Conservation (phyloP, 2,113 vertebrate genomes). For the Phylloscopus trochiloides region DNA sequence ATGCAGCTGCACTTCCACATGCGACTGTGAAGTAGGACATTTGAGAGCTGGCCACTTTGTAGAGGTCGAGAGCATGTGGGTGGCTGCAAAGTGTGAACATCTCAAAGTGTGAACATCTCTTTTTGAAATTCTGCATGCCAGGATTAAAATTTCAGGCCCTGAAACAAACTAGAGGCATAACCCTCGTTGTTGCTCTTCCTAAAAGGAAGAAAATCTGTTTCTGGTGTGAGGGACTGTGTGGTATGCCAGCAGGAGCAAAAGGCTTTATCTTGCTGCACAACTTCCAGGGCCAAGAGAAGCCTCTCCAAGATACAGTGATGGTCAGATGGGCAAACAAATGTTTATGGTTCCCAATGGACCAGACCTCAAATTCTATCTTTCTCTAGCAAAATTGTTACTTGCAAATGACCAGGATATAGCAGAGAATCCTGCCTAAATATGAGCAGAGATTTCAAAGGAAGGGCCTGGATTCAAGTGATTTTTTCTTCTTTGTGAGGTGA, state of each 20-base stretch:
- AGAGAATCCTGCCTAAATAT: background rate
- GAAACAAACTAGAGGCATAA: background rate
- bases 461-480: background rate
- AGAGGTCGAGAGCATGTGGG: background rate
- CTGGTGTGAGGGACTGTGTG: background rate
- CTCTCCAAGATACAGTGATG: background rate
- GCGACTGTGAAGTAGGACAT: background rate
- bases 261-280: background rate
- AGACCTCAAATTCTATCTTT: background rate
- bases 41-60: background rate
- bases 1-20: rapidly evolving
- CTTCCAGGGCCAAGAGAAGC: background rate
- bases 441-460: background rate
- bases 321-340: background rate
- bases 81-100: background rate
- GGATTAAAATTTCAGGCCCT: background rate
- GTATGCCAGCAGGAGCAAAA: background rate
- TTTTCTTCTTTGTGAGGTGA: background rate
- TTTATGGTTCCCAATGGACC: background rate
- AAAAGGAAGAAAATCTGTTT: background rate
- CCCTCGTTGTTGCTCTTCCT: background rate
- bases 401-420: background rate
- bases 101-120: background rate
- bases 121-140: background rate
- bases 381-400: background rate